Evolutionary conservation across 2,797 vertebrate genomes (phyloP), one percentile per base, ranked within the genome.

Genomic region (Malacoctenus gilli): DNA sequence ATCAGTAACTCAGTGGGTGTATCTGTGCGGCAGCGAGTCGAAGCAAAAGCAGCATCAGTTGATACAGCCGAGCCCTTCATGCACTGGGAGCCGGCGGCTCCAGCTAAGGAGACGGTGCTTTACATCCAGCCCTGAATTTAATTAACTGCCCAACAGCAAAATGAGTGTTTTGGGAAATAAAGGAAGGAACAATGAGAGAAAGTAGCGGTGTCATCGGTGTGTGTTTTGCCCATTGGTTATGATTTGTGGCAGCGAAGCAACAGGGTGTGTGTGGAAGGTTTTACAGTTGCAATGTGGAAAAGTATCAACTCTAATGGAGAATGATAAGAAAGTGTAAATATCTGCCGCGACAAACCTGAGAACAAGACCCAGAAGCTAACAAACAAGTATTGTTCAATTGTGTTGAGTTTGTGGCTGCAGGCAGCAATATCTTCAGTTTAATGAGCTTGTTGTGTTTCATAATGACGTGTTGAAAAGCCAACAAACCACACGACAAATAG

Each of bases 131-230:
- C 46, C 63, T 13, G 25, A 79, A 85, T 87, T 89, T 75, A 89
- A 85, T 88, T 80, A 85, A 80, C 77, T 75, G 70, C 71, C 65
- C 77, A 62, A 77, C 73, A 76, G 70, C 81, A 87, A 87, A 89
- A 90, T 73, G 51, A 74, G 75, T 43, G 59, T 82, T 87, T 82
- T 49, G 84, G 78, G 84, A 88, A 89, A 89, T 84, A 83, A 77
- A 80, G 57, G 66, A 44, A 5, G 36, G 42, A 68, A 65, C 44
- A 67, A 56, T 38, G 31, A 71, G 58, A 48, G 43, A 66, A 65
- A 73, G 48, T 49, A 62, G 58, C 60, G 54, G 52, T 43, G 37
- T n/a, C 47, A 37, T 57, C 62, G 46, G 59, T 75, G 54, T 69
- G 50, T 28, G 37, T 60, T 3, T 28, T 61, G 46, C 35, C 52